These are phyloP conservation scores for Asbolus verrucosus DNA, from an alignment of 1,140 invertebrate genomes.

Conservation along the genomic window DNA sequence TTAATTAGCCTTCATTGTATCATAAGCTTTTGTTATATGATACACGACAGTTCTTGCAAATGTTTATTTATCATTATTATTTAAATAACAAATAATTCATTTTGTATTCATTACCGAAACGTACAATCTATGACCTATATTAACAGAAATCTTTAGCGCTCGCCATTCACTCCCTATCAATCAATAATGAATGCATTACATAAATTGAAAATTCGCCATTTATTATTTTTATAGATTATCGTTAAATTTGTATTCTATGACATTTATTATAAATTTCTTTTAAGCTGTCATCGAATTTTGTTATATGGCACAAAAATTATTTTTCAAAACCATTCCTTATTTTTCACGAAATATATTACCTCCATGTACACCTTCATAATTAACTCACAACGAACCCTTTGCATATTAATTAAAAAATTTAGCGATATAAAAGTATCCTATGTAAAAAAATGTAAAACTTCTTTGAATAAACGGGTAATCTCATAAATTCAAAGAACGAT, in stretches of 20 bases:
- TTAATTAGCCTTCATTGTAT: constrained; percentile 20
- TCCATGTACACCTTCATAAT: not conserved
- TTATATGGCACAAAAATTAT: no score
- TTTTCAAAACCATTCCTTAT: no score
- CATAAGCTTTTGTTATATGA: constrained; percentile 4
- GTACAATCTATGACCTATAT: not conserved
- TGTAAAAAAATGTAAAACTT: not conserved
- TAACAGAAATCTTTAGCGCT: not conserved
- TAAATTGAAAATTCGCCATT: no score
- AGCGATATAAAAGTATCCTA: not conserved
- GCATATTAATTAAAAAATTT: not conserved
- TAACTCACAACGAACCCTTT: not conserved
- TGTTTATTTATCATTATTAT: constrained; percentile 11
- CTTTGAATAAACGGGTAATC: not conserved
- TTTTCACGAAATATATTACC: no score
- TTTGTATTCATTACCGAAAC: no score
- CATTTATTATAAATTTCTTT: no score
- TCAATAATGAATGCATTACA: no score
- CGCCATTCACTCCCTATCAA: no score
- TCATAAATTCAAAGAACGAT: not conserved
- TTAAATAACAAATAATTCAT: no score
- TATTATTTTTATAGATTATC: no score
- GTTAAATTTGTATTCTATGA: no score
- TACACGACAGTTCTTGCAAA: not conserved
- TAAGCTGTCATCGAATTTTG: no score